Evolutionary conservation across 1,140 invertebrate genomes (phyloP).

Genomic region (Andrena cerasifolii): DNA sequence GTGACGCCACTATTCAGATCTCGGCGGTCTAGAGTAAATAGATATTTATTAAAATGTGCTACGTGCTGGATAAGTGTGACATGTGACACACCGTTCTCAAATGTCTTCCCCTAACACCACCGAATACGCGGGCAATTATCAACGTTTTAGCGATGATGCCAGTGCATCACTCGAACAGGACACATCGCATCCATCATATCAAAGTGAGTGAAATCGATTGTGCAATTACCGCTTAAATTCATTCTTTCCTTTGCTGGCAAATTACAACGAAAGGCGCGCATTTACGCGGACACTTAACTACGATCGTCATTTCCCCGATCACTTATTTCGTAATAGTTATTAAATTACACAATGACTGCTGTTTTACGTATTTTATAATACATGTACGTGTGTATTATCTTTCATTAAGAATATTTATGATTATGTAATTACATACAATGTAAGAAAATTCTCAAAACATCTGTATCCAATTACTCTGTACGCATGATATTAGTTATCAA

Average conservation of each 20-base stretch:
- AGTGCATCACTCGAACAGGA: slow-evolving; percentile 62
- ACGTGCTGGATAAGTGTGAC: slow-evolving; percentile 17
- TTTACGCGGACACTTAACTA: background rate
- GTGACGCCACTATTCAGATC: background rate
- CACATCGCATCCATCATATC: slow-evolving; percentile 63
- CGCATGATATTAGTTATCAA: background rate
- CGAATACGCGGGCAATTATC: slow-evolving; percentile 69
- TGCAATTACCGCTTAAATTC: background rate
- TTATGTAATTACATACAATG: slow-evolving; percentile 3
- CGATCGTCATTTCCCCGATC: slow-evolving; percentile 11
- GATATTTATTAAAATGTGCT: slow-evolving; percentile 12
- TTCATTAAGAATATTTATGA: background rate
- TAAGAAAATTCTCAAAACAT: slow-evolving; percentile 14
- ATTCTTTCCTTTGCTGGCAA: background rate
- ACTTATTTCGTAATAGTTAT: slow-evolving; percentile 39
- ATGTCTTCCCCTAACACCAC: slow-evolving; percentile 66
- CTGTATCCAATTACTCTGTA: slow-evolving; percentile 16
- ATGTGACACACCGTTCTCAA: slow-evolving; percentile 41
- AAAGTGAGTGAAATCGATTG: slow-evolving; percentile 66
- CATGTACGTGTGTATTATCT: background rate
- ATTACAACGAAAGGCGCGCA: background rate
- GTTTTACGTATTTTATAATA: background rate
- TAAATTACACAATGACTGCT: background rate
- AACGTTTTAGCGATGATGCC: slow-evolving; percentile 72
- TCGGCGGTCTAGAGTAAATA: background rate